Conservation (phyloP, 2,888 invertebrate genomes). For the Eretmocerus hayati region DNA sequence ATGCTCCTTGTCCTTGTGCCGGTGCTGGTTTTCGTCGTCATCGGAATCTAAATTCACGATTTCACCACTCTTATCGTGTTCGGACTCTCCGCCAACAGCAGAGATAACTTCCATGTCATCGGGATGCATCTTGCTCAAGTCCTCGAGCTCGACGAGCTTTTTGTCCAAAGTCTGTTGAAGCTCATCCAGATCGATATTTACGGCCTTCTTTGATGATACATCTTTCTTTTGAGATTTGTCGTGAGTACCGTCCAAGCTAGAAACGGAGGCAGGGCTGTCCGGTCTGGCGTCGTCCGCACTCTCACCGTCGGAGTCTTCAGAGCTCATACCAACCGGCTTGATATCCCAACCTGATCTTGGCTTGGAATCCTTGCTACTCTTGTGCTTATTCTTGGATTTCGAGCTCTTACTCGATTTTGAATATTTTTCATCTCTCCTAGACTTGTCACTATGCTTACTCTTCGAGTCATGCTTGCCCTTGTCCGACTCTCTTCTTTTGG, state of each 20-base stretch:
- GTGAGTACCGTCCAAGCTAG: not conserved
- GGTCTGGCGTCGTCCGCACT: not conserved
- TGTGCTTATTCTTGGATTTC: conserved; percentile 10
- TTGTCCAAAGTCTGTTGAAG: conserved; percentile 19
- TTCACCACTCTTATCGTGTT: not conserved
- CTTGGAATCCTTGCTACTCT: conserved; percentile 4
- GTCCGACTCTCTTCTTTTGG: conserved; percentile 9
- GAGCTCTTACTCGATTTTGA: conserved; percentile 3
- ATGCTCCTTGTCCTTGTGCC: not conserved
- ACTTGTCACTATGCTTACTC: conserved; percentile 7
- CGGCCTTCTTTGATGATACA: not conserved
- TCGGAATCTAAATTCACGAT: not conserved
- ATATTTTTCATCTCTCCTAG: conserved; percentile 10
- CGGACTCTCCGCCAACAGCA: not conserved
- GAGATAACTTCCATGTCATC: conserved; percentile 4
- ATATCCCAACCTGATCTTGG: conserved; percentile 18
- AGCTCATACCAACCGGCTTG: conserved; percentile 10
- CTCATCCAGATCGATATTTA: conserved; percentile 17
- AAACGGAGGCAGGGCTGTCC: not conserved
- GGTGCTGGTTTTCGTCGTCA: not conserved
- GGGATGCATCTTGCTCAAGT: conserved; percentile 14
- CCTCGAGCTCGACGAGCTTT: conserved; percentile 18
- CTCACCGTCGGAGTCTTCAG: conserved; percentile 2
- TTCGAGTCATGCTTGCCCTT: conserved; percentile 10
- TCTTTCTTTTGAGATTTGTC: not conserved